phyloP scores from a whole-genome alignment of 1,140 invertebrate species.

The Tigriopus japonicus region DNA sequence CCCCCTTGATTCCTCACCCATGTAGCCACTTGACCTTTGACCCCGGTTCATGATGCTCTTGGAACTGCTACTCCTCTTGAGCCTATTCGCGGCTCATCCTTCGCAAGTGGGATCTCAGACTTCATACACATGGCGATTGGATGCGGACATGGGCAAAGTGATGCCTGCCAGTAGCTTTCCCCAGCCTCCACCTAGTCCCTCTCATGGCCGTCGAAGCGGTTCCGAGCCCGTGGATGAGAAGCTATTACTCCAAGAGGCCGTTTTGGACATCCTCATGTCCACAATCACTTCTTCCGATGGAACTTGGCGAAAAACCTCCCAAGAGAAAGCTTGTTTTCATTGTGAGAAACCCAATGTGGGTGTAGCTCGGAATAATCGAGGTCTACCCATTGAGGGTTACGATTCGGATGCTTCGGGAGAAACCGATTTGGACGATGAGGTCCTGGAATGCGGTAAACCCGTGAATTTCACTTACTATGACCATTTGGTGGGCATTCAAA shows the following conservation, averaged over 20 bases:
- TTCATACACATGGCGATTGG: neutral
- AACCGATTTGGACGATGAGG: slow-evolving; percentile 25
- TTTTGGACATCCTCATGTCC: neutral
- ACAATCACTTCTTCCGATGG: neutral
- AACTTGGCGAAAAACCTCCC: neutral
- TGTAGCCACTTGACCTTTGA: no score
- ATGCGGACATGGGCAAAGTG: neutral
- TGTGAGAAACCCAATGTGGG: neutral
- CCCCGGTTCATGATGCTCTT: no score
- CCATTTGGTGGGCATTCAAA: slow-evolving; percentile 56
- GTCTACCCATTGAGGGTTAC: neutral
- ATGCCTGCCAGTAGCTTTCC: neutral
- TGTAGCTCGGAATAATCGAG: neutral
- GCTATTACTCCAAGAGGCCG: neutral
- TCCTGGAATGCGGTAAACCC: slow-evolving; percentile 61
- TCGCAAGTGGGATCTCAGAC: neutral
- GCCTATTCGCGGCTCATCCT: no score
- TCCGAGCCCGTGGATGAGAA: neutral
- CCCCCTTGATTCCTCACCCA: no score
- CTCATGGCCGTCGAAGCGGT: neutral
- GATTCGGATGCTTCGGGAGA: neutral
- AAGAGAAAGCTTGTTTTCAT: neutral
- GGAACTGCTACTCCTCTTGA: no score
- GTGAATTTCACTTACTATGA: slow-evolving; percentile 75
- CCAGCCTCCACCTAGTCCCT: neutral